A percentile compares a stretch with the other conserved stretches of the same genome.
Conservation (phyloP, 2,797 vertebrate species). For the Poeciliopsis paucimaculata region DNA sequence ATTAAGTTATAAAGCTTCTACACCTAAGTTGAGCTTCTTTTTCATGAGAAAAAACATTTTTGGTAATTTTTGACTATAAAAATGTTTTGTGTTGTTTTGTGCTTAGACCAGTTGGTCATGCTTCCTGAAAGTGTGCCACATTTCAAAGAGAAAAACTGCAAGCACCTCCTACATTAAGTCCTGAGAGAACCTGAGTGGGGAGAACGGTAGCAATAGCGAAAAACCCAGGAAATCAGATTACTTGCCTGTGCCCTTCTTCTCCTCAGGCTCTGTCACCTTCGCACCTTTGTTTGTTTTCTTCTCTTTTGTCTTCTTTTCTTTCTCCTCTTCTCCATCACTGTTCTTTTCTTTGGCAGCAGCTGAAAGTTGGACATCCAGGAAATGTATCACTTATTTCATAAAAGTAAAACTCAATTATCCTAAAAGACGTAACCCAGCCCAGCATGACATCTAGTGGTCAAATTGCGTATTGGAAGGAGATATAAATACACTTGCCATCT, state of each 20-base stretch:
- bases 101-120: not conserved
- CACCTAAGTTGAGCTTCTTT: not conserved
- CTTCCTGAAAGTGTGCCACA: not conserved
- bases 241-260: constrained; percentile 66
- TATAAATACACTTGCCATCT: not conserved
- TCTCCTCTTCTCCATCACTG: constrained; percentile 79
- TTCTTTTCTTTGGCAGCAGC: constrained; percentile 74
- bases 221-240: not conserved
- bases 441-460: constrained; percentile 2
- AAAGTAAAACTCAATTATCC: not conserved
- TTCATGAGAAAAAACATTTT: not conserved
- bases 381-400: not conserved
- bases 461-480: not conserved
- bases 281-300: constrained; percentile 40
- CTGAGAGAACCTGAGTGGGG: not conserved
- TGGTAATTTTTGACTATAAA: not conserved
- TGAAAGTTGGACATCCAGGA: constrained; percentile 5
- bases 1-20: not conserved
- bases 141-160: not conserved
- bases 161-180: not conserved
- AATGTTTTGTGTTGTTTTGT: not conserved
- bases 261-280: constrained; percentile 53
- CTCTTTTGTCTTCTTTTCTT: constrained; percentile 56
- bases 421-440: not conserved
- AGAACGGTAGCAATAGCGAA: not conserved